Percentiles rank a stretch among this genome's conserved stretches.
Evolutionary conservation across 2,113 vertebrate genomes (phyloP).

Genomic region (Podarcis muralis): DNA sequence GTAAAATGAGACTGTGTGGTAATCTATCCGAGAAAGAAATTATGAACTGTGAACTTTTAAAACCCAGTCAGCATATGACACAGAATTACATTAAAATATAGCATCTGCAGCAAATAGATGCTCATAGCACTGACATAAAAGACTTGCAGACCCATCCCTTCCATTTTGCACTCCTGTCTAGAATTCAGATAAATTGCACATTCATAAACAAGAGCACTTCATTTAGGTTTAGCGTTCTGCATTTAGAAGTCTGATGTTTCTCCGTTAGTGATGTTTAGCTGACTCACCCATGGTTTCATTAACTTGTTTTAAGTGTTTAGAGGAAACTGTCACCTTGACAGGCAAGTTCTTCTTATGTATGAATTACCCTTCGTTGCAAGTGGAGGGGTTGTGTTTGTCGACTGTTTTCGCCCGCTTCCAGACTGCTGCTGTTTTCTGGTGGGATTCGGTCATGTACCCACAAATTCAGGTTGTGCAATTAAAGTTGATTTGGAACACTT

Average conservation of each 20-base stretch:
- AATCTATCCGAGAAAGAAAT: neutral
- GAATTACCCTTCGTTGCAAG: neutral
- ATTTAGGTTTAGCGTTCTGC: rapidly evolving
- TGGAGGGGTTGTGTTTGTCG: neutral
- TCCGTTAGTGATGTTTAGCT: constrained; percentile 16
- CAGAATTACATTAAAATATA: rapidly evolving
- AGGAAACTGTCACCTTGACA: neutral
- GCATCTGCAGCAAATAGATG: neutral
- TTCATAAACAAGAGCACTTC: neutral
- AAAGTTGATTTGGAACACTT: no score
- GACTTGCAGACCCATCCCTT: neutral
- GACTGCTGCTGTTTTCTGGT: no score
- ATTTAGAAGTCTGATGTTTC: neutral
- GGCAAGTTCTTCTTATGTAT: rapidly evolving
- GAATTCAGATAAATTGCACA: neutral
- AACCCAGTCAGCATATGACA: neutral
- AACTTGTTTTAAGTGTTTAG: neutral
- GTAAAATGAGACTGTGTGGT: neutral
- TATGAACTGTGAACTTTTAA: neutral
- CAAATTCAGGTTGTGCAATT: no score
- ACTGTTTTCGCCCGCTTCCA: neutral
- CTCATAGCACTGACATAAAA: neutral
- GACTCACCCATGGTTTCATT: neutral
- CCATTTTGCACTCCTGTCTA: neutral
- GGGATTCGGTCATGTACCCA: no score